A percentile compares a stretch with the other conserved stretches of the same genome.
Evolutionary conservation across 1,140 invertebrate genomes (phyloP).

Genomic region (Trichonephila inaurata): DNA sequence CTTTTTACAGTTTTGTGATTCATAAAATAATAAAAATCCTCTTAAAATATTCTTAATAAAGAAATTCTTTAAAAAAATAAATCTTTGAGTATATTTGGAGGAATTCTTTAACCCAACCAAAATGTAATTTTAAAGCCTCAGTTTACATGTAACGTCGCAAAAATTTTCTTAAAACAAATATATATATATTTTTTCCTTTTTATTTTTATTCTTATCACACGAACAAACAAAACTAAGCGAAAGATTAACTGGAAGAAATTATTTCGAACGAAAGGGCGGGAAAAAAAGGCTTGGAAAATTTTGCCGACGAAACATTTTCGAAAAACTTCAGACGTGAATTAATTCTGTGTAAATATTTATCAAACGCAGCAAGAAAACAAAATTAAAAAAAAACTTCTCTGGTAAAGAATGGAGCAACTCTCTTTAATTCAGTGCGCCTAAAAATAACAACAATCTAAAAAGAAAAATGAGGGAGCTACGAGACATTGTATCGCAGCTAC

Average conservation of each 20-base stretch:
- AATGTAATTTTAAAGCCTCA: too few relatives aligned
- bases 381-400: neutral
- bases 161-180: too few relatives aligned
- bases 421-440: neutral
- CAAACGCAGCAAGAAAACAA: neutral
- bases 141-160: too few relatives aligned
- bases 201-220: neutral
- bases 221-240: neutral
- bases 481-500: conserved; percentile 24
- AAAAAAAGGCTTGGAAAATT: too few relatives aligned
- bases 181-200: too few relatives aligned
- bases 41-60: too few relatives aligned
- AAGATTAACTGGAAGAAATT: neutral
- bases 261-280: neutral
- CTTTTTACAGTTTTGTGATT: too few relatives aligned
- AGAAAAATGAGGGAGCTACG: neutral
- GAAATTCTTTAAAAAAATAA: too few relatives aligned
- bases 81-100: too few relatives aligned
- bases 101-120: too few relatives aligned
- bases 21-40: too few relatives aligned
- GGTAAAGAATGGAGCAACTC: neutral
- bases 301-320: too few relatives aligned
- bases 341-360: neutral
- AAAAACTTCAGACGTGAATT: neutral
- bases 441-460: neutral